Conservation (phyloP, 1,140 invertebrate species). For the Drosophila sp. region DNA sequence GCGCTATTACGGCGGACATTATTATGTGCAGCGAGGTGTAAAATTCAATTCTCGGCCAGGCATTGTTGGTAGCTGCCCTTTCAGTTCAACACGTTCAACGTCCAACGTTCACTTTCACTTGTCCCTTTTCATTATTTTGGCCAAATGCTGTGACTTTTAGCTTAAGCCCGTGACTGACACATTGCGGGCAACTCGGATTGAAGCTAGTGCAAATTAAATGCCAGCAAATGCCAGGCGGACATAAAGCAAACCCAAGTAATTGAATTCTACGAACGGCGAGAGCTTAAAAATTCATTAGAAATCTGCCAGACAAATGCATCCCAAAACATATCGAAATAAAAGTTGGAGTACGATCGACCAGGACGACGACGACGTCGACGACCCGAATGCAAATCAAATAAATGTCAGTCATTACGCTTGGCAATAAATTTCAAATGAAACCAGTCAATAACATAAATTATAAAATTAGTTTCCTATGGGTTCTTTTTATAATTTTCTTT, state of each 20-base stretch:
- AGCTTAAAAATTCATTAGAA: constrained; percentile 31
- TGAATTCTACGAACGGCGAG: constrained; percentile 7
- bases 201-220: constrained; percentile 15
- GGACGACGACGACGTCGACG: not conserved
- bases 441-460: constrained; percentile 23
- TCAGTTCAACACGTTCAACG: constrained; percentile 2
- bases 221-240: constrained; percentile 3
- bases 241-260: constrained; percentile 26
- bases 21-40: constrained; percentile 10
- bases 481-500: not conserved
- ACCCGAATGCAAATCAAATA: constrained; percentile 25
- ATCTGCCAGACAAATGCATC: constrained; percentile 15
- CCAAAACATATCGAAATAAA: not conserved
- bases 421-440: constrained; percentile 28
- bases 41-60: constrained; percentile 11
- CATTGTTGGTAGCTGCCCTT: constrained; percentile 12
- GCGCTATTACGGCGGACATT: not conserved
- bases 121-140: constrained; percentile 25
- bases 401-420: constrained; percentile 4
- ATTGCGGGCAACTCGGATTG: constrained; percentile 4
- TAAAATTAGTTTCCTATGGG: constrained; percentile 22
- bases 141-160: constrained; percentile 6
- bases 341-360: not conserved
- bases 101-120: constrained; percentile 3
- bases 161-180: constrained; percentile 1